phyloP scores from a whole-genome alignment of 2,888 invertebrate genomes.

The Cryptus armator region DNA sequence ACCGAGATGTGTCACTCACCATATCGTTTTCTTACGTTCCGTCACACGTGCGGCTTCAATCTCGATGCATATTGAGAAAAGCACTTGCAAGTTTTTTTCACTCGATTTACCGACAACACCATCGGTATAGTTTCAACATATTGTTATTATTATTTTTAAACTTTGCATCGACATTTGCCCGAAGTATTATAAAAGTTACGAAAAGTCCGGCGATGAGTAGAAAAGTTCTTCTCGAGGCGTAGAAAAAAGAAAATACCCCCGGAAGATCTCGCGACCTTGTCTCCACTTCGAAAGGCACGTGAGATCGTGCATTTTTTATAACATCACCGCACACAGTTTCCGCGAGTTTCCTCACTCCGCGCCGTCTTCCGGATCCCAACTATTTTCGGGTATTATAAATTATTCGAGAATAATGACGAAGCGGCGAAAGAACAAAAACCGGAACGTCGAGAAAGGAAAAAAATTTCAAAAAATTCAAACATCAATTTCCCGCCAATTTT shows the following conservation, averaged over 20 bases:
- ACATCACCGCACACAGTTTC: constrained; percentile 37
- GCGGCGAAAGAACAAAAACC: not conserved
- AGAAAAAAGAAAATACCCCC: constrained; percentile 26
- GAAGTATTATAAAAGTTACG: no score
- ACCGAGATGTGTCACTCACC: not conserved
- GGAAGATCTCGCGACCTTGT: not conserved
- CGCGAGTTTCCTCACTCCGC: not conserved
- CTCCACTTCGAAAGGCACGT: constrained; percentile 64
- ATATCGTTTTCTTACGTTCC: not conserved
- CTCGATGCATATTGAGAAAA: not conserved
- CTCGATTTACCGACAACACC: not conserved
- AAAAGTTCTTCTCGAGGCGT: constrained; percentile 22
- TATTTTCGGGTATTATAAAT: not conserved
- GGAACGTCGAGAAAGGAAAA: not conserved
- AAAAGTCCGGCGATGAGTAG: no score
- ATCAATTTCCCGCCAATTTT: not conserved
- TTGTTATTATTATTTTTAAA: no score
- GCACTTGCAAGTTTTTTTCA: not conserved
- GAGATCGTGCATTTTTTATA: constrained; percentile 67
- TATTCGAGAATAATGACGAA: not conserved
- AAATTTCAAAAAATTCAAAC: not conserved
- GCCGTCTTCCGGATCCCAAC: not conserved
- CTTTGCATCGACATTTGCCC: no score
- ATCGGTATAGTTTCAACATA: no score
- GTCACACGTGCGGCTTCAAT: not conserved